Percentiles rank a stretch among this genome's conserved stretches.
These are phyloP conservation scores for Catocala sponsa DNA, from an alignment of 2,888 invertebrate species.

Conservation along the genomic window DNA sequence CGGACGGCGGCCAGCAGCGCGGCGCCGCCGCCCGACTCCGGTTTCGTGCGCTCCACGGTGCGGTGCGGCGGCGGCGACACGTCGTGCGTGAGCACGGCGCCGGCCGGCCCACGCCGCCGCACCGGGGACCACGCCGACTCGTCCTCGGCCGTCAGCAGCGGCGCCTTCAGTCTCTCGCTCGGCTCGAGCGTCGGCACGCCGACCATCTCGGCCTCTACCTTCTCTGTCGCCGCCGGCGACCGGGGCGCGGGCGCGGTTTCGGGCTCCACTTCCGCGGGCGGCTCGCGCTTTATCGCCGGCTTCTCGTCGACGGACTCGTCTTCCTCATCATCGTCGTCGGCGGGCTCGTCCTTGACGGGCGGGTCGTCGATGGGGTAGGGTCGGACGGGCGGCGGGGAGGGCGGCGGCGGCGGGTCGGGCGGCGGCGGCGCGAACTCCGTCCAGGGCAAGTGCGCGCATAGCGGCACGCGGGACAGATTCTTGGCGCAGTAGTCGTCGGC, in stretches of 20 bases:
- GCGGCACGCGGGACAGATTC: constrained; percentile 72
- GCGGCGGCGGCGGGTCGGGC: constrained; percentile 72
- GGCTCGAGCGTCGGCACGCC: constrained; percentile 63
- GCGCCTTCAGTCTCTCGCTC: constrained; percentile 75
- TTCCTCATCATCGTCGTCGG: constrained; percentile 30
- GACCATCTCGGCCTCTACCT: constrained; percentile 40
- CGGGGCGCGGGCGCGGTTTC: constrained; percentile 60
- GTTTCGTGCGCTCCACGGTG: constrained; percentile 81
- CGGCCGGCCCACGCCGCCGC: constrained; percentile 34
- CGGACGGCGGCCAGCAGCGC: constrained; percentile 66
- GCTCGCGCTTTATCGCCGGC: constrained; percentile 31
- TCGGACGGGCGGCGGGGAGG: constrained; percentile 69
- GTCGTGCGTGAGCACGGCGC: constrained; percentile 40
- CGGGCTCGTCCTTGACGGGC: constrained; percentile 61
- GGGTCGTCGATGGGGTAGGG: constrained; percentile 69
- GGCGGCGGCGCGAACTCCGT: constrained; percentile 78
- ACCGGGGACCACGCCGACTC: constrained; percentile 53
- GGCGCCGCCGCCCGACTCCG: constrained; percentile 60
- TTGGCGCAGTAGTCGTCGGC: constrained; percentile 82
- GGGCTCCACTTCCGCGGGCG: constrained; percentile 33
- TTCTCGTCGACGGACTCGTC: constrained; percentile 22
- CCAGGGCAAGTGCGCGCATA: constrained; percentile 73
- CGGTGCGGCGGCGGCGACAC: constrained; percentile 65
- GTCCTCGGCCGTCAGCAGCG: constrained; percentile 65
- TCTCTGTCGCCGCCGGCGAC: not conserved